Evolutionary conservation across 2,797 vertebrate species (phyloP), one percentile per base, ranked within the genome.

Genomic region (Pelodytes ibericus): DNA sequence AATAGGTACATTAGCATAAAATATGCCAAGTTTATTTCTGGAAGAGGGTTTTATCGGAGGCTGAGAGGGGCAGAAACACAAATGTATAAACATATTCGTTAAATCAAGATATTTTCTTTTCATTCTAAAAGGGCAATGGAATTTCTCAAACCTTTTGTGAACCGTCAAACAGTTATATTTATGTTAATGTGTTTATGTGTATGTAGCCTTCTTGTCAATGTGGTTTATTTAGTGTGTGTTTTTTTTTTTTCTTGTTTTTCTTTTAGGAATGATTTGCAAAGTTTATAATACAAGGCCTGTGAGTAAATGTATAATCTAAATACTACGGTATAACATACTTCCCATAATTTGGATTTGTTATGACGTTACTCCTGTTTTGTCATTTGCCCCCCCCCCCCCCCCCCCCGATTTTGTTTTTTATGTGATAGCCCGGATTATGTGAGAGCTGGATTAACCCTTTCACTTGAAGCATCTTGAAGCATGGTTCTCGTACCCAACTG

Each of bases 71-170:
- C 26, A 67, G 56, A 68, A 73, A 68, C 70, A 79, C 64, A 73
- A 73, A 72, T 73, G 62, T 79, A 68, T 49, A 73, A 72, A 79
- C 63, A 73, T 79, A 72, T 72, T 78, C 67, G 70, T 72, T 66
- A 79, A 79, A 79, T 73, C 63, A 72, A 72, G 70, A 79, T 73
- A 73, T 62, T 72, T 67, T 61, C 63, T 72, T 36, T 73, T 79
- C 72, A 51, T 79, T 68, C 71, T 20, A 20, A 39, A 63, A 63
- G 57, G 62, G 63, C 76, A 62, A n/a, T 53, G 70, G 70, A 72
- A 73, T 79, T 61, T 72, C 64, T 60, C 29, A 68, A 79, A 72
- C 71, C 71, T 57, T 67, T 68, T 75, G 67, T 64, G 33, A 61
- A 68, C 30, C 36, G 15, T 27, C 10, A 11, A 68, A 27, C 26